Evolutionary conservation across 2,888 invertebrate species (phyloP).

Genomic region (Agrilus cyanescens): DNA sequence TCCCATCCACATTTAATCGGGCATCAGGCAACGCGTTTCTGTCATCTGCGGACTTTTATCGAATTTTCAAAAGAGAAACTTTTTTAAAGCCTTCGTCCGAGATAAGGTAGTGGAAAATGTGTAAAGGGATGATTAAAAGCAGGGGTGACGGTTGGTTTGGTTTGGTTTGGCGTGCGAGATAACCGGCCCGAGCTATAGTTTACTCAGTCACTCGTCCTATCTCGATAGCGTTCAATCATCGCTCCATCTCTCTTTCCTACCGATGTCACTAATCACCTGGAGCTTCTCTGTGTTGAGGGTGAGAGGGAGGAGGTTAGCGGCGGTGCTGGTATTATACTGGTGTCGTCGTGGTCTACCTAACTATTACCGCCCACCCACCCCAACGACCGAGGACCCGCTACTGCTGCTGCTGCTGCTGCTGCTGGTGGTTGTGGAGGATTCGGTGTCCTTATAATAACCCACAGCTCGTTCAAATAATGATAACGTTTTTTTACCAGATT

Average conservation of each 20-base stretch:
- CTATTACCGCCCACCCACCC: no score
- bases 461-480: constrained; percentile 25
- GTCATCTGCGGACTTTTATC: constrained; percentile 27
- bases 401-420: no score
- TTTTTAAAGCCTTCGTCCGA: constrained; percentile 19
- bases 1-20: constrained; percentile 34
- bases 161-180: constrained; percentile 29
- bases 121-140: constrained; percentile 36
- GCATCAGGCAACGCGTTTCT: constrained; percentile 26
- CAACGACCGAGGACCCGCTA: background rate
- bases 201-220: constrained; percentile 28
- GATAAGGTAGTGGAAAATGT: constrained; percentile 32
- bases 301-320: background rate
- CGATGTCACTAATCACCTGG: constrained; percentile 32
- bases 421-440: background rate
- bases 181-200: constrained; percentile 26
- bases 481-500: constrained; percentile 32
- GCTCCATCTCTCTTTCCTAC: constrained; percentile 22
- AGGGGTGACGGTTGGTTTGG: constrained; percentile 30
- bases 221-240: constrained; percentile 33
- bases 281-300: no score
- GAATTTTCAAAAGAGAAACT: constrained; percentile 18
- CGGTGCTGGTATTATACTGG: no score
- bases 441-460: constrained; percentile 17
- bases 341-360: no score